A percentile compares a stretch with the other conserved stretches of the same genome.
These are phyloP conservation scores for Temnothorax unifasciatus DNA, from an alignment of 2,888 invertebrate genomes.

Conservation along the genomic window DNA sequence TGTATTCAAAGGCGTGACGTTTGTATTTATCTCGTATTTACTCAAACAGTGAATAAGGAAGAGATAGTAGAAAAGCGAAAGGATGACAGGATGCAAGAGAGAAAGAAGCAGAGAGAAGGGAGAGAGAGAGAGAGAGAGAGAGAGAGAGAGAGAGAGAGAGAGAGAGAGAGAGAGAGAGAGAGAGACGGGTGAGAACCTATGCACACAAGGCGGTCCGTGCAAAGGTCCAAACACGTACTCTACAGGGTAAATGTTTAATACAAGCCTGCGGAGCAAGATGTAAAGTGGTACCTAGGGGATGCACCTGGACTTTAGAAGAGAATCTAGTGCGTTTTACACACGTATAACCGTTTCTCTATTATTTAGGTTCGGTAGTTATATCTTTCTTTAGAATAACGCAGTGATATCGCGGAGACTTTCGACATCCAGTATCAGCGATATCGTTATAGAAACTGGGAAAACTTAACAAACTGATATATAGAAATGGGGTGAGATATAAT, in stretches of 20 bases:
- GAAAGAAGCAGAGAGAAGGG: not conserved
- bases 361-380: conserved; percentile 15
- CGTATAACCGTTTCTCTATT: conserved; percentile 18
- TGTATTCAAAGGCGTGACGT: conserved; percentile 28
- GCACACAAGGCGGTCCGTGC: conserved; percentile 44
- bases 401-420: conserved; percentile 13
- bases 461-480: not conserved
- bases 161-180: not conserved
- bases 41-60: conserved; percentile 38
- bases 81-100: not conserved
- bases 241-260: conserved; percentile 67
- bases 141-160: not conserved
- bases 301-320: conserved; percentile 48
- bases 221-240: conserved; percentile 63
- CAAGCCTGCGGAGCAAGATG: conserved; percentile 56
- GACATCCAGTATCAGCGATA: not conserved
- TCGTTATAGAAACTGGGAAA: not conserved
- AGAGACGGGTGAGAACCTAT: conserved; percentile 50
- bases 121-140: not conserved
- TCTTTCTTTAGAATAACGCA: not conserved
- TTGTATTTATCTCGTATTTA: conserved; percentile 39
- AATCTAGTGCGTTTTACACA: conserved; percentile 27
- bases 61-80: conserved; percentile 45
- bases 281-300: conserved; percentile 59
- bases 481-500: not conserved